Evolutionary conservation across 2,888 invertebrate species (phyloP).

Genomic region (Megamerina dolium): DNA sequence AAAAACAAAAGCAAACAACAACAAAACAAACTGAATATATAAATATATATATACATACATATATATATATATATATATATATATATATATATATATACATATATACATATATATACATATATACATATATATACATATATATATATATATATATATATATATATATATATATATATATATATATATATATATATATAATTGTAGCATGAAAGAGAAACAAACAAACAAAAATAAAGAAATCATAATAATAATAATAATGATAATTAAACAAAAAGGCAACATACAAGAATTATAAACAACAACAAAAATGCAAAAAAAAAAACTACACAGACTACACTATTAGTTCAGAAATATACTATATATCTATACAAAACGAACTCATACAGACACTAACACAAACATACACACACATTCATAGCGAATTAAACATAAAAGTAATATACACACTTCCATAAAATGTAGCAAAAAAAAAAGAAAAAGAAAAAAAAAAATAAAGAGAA

Average conservation of each 20-base stretch:
- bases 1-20: conserved; percentile 22
- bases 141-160: conserved; percentile 15
- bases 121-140: conserved; percentile 14
- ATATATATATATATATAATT: conserved; percentile 8
- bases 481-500: no score
- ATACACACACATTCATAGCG: no score
- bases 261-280: conserved; percentile 14
- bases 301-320: no score
- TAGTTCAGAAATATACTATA: no score
- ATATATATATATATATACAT: conserved; percentile 10
- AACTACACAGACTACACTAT: no score
- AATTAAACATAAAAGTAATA: no score
- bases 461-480: no score
- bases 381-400: no score
- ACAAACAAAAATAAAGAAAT: background rate
- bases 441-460: no score
- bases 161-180: conserved; percentile 12
- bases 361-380: no score
- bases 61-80: conserved; percentile 10
- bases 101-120: conserved; percentile 14
- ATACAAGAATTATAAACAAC: conserved; percentile 13
- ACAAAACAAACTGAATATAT: conserved; percentile 17
- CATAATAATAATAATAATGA: conserved; percentile 3
- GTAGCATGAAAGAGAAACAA: no score
- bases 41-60: conserved; percentile 22